Conservation (phyloP, 2,888 invertebrate genomes). For the Folsomia candida region DNA sequence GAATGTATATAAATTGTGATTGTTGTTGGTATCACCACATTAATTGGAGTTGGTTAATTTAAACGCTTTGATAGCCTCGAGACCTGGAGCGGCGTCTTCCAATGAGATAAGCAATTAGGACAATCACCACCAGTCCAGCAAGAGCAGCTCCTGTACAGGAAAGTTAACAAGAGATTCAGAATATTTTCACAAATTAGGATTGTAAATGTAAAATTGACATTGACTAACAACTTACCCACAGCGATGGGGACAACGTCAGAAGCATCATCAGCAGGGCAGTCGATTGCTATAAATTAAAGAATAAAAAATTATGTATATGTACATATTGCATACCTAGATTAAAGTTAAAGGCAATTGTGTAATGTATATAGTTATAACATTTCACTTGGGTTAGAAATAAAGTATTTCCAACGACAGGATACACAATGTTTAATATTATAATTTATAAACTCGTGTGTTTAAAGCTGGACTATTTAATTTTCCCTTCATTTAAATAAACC, state of each 20-base stretch:
- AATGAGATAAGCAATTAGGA: conserved; percentile 87
- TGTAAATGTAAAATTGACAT: too few species aligned
- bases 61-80: conserved; percentile 86
- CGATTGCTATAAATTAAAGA: conserved; percentile 61
- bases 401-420: conserved; percentile 1
- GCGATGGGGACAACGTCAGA: conserved; percentile 94
- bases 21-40: too few species aligned
- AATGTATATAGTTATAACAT: not conserved
- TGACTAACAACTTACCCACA: too few species aligned
- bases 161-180: too few species aligned
- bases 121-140: conserved; percentile 82
- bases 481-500: conserved; percentile 20
- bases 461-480: conserved; percentile 5
- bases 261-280: conserved; percentile 70
- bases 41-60: too few species aligned
- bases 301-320: conserved; percentile 30
- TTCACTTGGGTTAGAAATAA: not conserved
- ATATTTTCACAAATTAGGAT: too few species aligned
- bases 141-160: conserved; percentile 93
- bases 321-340: not conserved
- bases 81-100: conserved; percentile 81
- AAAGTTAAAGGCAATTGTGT: not conserved
- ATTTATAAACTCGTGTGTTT: not conserved
- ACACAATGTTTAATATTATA: conserved; percentile 7
- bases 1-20: too few species aligned